phyloP scores from a whole-genome alignment of 1,140 invertebrate genomes.

The Aphelenchoides besseyi region DNA sequence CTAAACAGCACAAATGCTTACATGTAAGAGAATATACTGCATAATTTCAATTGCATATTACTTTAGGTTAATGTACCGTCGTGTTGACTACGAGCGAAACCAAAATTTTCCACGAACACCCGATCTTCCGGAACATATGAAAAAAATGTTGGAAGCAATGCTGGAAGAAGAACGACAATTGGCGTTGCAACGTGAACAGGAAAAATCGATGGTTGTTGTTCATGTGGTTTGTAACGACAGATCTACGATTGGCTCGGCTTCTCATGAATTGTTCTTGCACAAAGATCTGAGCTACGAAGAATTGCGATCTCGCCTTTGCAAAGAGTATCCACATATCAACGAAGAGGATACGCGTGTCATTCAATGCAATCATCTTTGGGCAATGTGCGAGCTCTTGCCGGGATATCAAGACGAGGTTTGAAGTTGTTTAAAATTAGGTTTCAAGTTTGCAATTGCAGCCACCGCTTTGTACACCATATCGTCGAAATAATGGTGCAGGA shows the following conservation, averaged over 20 bases:
- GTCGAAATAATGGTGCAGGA: neutral
- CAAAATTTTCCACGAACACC: slow-evolving; percentile 36
- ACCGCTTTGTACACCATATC: neutral
- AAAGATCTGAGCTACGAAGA: slow-evolving; percentile 10
- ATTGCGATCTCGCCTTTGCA: neutral
- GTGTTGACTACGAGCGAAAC: slow-evolving; percentile 41
- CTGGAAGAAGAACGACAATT: slow-evolving; percentile 72
- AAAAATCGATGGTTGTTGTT: slow-evolving; percentile 70
- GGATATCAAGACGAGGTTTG: neutral
- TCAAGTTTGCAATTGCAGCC: slow-evolving; percentile 21
- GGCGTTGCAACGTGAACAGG: slow-evolving; percentile 68
- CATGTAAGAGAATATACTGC: no score
- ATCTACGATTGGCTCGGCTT: neutral
- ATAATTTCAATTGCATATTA: slow-evolving; percentile 67
- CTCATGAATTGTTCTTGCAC: slow-evolving; percentile 13
- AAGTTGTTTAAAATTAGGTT: neutral
- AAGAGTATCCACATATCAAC: slow-evolving; percentile 9
- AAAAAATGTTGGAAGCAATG: slow-evolving; percentile 67
- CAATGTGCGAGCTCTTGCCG: neutral
- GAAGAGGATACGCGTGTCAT: slow-evolving; percentile 15
- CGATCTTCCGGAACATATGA: slow-evolving; percentile 44
- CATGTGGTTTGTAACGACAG: slow-evolving; percentile 22
- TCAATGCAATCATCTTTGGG: slow-evolving; percentile 23
- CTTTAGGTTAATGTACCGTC: slow-evolving; percentile 67
- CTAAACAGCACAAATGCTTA: slow-evolving; percentile 83